These are phyloP conservation scores for Hydropsyche tenuis DNA, from an alignment of 1,140 invertebrate genomes.

Conservation along the genomic window DNA sequence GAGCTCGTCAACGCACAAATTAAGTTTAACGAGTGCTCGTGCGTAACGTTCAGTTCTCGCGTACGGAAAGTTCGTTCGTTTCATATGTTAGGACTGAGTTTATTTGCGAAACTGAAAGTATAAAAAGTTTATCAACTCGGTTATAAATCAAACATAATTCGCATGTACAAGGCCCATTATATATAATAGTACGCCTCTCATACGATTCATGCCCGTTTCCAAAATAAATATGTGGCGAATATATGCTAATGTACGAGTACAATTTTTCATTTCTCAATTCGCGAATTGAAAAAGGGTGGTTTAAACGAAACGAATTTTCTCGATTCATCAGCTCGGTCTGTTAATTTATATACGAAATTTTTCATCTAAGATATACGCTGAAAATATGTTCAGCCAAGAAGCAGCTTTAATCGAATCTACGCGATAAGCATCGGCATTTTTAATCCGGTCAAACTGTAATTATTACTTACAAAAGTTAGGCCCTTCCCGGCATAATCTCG, in stretches of 20 bases:
- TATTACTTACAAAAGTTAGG: conserved; percentile 27
- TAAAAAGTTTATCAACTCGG: conserved; percentile 33
- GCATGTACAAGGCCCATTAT: neutral
- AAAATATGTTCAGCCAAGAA: neutral
- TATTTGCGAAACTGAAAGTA: conserved; percentile 24
- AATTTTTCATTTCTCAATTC: too few relatives aligned
- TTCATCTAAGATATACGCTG: too few relatives aligned
- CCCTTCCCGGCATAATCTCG: conserved; percentile 15
- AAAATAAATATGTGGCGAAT: neutral
- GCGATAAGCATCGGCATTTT: conserved; percentile 11
- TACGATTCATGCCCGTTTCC: neutral
- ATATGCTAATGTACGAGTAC: neutral
- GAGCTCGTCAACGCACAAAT: neutral
- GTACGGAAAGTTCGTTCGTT: conserved; percentile 16
- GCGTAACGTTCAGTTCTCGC: neutral
- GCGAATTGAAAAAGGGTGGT: too few relatives aligned
- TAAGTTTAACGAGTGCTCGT: conserved; percentile 15
- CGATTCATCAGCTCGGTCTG: too few relatives aligned
- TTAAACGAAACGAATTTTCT: too few relatives aligned
- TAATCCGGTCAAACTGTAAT: conserved; percentile 33
- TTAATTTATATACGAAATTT: too few relatives aligned
- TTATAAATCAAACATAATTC: conserved; percentile 37
- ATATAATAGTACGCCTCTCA: too few relatives aligned
- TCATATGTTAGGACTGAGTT: conserved; percentile 32
- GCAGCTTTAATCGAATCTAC: conserved; percentile 11